These are phyloP conservation scores for Gibbula magus DNA, from an alignment of 2,888 invertebrate species.

Conservation along the genomic window DNA sequence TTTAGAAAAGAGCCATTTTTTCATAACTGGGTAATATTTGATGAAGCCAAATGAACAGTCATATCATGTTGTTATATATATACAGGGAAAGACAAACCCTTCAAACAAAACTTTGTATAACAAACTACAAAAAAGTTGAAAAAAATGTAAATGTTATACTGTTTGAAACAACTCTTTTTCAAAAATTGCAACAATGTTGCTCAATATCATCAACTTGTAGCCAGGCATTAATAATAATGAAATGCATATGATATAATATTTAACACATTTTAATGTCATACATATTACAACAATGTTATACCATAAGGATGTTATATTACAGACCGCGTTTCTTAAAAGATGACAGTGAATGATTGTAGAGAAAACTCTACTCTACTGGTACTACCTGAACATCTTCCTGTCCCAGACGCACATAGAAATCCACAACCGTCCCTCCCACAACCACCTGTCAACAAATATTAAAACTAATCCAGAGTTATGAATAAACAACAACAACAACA, in stretches of 20 bases:
- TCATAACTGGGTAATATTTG: too few species aligned
- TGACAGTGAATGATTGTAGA: too few species aligned
- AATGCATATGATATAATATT: neutral
- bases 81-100: too few species aligned
- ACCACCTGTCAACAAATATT: conserved; percentile 64
- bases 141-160: neutral
- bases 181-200: neutral
- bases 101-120: neutral
- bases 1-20: neutral
- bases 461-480: too few species aligned
- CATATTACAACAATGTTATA: too few species aligned
- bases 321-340: too few species aligned
- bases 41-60: too few species aligned
- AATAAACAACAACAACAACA: too few species aligned
- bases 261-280: neutral
- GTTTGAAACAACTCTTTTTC: neutral
- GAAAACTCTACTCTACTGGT: too few species aligned
- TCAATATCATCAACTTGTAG: neutral
- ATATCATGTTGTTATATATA: too few species aligned
- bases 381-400: conserved; percentile 52
- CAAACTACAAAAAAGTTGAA: neutral
- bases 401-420: conserved; percentile 59
- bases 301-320: too few species aligned
- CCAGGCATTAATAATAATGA: neutral
- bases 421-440: conserved; percentile 69